These are phyloP conservation scores for Leptinotarsa haldemani DNA, from an alignment of 2,888 invertebrate species.

Conservation along the genomic window DNA sequence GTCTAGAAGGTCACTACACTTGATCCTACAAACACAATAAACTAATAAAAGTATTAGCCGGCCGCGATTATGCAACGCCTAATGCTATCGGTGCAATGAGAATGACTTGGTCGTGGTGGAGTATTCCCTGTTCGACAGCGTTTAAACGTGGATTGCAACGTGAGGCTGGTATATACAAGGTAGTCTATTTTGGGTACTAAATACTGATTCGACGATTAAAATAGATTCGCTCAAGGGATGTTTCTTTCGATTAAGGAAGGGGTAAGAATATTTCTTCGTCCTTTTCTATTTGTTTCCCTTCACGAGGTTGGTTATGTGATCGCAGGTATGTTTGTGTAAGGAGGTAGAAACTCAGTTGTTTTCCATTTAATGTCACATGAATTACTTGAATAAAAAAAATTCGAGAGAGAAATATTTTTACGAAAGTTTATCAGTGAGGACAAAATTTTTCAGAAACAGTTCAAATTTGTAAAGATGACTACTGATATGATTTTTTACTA, in stretches of 20 bases:
- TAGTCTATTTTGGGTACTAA: conserved; percentile 4
- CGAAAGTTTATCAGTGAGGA: no score
- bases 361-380: background rate
- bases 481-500: no score
- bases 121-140: conserved; percentile 3
- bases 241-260: background rate
- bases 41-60: background rate
- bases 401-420: no score
- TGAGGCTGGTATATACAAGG: conserved; percentile 10
- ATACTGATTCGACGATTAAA: conserved; percentile 12
- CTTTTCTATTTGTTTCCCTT: background rate
- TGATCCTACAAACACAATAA: background rate
- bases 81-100: background rate
- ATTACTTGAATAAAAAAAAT: background rate
- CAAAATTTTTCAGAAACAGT: no score
- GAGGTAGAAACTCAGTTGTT: background rate
- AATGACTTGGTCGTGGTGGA: background rate
- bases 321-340: background rate
- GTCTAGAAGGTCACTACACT: background rate
- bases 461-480: no score
- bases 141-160: conserved; percentile 19
- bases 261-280: background rate
- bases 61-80: background rate
- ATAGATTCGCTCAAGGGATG: conserved; percentile 5
- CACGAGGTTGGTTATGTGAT: background rate